A percentile compares a stretch with the other conserved stretches of the same genome.
phyloP scores from a whole-genome alignment of 2,113 vertebrate genomes.

The Platichthys stellatus region DNA sequence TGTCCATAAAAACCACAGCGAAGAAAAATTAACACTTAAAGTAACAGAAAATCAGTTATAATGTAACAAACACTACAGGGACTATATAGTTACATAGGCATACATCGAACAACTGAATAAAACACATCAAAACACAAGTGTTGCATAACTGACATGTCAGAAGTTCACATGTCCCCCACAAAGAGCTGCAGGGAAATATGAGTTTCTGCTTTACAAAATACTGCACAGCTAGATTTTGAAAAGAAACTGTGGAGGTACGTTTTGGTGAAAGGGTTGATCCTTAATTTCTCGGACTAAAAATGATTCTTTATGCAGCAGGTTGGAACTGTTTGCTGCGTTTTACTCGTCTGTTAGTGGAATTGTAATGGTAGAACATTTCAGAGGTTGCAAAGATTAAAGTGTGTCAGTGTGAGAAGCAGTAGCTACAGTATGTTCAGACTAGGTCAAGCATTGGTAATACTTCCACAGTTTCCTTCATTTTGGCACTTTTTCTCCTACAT shows the following conservation, averaged over 20 bases:
- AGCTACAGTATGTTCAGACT: not conserved
- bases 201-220: constrained; percentile 74
- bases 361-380: not conserved
- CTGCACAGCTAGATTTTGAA: constrained; percentile 65
- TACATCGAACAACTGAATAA: constrained; percentile 45
- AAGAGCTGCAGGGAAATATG: constrained; percentile 45
- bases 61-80: constrained; percentile 62
- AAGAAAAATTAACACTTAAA: constrained; percentile 56
- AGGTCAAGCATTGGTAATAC: constrained; percentile 9
- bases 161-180: constrained; percentile 18
- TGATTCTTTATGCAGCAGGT: not conserved
- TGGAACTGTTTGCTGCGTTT: not conserved
- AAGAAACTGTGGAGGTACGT: constrained; percentile 68
- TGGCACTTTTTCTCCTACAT: constrained; percentile 75
- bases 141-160: constrained; percentile 33
- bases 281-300: not conserved
- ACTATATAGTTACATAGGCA: constrained; percentile 53
- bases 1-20: constrained; percentile 12
- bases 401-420: not conserved
- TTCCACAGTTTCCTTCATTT: constrained; percentile 74
- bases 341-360: not conserved
- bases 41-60: constrained; percentile 47
- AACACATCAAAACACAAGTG: constrained; percentile 46
- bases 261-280: not conserved
- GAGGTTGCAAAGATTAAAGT: not conserved